phyloP scores from a whole-genome alignment of 2,113 vertebrate genomes.

The Trogon melanurus region DNA sequence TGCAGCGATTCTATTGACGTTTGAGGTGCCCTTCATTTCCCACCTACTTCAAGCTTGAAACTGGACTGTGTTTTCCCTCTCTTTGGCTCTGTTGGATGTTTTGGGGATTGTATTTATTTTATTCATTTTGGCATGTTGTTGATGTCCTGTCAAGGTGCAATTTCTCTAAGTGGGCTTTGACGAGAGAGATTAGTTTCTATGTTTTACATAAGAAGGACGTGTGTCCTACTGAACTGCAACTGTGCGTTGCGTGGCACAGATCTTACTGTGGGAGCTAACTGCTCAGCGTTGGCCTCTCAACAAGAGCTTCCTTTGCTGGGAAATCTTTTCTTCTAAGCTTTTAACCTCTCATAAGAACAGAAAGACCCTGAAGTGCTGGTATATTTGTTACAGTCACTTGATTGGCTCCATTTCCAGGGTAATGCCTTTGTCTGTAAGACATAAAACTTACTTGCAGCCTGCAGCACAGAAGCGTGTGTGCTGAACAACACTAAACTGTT shows the following conservation, averaged over 20 bases:
- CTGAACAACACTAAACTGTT: not conserved
- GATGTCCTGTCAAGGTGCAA: not conserved
- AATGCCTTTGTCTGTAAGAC: not conserved
- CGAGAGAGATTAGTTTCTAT: not conserved
- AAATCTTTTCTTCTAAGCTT: not conserved
- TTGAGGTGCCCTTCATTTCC: not conserved
- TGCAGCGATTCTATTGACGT: not conserved
- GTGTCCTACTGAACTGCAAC: not conserved
- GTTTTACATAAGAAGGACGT: not conserved
- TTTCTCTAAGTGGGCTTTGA: not conserved
- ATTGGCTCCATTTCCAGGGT: not conserved
- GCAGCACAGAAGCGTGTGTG: rapidly evolving
- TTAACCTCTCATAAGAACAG: not conserved
- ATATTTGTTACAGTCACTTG: not conserved
- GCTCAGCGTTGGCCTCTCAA: not conserved
- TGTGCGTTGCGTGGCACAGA: not conserved
- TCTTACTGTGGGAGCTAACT: not conserved
- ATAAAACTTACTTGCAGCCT: not conserved
- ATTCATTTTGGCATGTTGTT: not conserved
- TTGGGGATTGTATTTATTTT: rapidly evolving
- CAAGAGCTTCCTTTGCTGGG: not conserved
- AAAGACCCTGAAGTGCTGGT: not conserved
- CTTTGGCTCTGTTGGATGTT: not conserved
- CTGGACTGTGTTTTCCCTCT: not conserved
- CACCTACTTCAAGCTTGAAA: not conserved